Base-by-base conservation (phyloP, 2,113 vertebrate species). In the Anoplopoma fimbria region DNA sequence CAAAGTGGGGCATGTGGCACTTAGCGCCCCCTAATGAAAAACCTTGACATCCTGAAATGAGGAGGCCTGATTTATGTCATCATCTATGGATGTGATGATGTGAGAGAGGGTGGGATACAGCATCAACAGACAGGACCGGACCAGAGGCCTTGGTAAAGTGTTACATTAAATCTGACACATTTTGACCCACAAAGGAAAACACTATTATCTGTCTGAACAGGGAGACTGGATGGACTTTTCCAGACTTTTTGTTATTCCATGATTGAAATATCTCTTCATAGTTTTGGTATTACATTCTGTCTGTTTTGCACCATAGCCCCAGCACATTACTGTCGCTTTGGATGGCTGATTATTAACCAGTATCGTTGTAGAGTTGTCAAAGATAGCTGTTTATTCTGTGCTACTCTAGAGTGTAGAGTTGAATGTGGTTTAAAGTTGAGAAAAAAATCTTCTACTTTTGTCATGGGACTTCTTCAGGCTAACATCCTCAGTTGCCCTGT, bases 101-200 rank as follows among this genome's bases (percentile, higher is more conserved):
- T 61, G 49, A 67, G 38, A n/a, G 40, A 53, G 61, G 82, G 63
- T 47, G 72, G 42, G n/a, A 23, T 34, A 31, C 1, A 38, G 80
- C 74, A 53, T 60, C 47, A 75, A 64, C 27, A 77, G 31, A 23
- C 67, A 13, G 45, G 61, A 74, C 31, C n/a, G 0, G 36, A 83
- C 69, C 81, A 70, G 40, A 53, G 72, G 71, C 12, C 64, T 36
- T 31, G 12, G 12, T 45, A 45, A 17, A n/a, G 15, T 15, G 64
- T 62, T 75, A 40, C 60, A 80, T 86, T 73, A 71, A 13, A 55
- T 78, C 19, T 64, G 81, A 78, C 75, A 53, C 72, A 71, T 4
- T 40, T 40, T 51, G 27, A 62, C 53, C 47, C 31, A 15, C 62
- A 17, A 17, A 27, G 49, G 61, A 78, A 76, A 85, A 76, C 45